Conservation (phyloP, 1,140 invertebrate species). For the Diuraphis noxia region DNA sequence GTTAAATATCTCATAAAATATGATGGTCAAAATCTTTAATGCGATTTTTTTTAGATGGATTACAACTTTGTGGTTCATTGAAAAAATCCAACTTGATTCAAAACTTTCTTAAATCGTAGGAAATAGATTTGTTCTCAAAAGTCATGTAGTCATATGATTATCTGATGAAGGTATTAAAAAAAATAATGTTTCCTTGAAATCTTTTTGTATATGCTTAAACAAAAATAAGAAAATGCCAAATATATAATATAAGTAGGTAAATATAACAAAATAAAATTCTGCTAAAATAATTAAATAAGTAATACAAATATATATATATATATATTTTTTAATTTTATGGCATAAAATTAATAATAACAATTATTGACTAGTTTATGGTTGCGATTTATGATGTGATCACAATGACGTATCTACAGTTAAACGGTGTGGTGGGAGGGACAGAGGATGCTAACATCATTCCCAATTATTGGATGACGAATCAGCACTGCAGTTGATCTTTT, state of each 20-base stretch:
- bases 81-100: background rate
- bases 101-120: background rate
- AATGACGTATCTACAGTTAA: background rate
- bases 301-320: background rate
- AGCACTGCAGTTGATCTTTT: constrained; percentile 45
- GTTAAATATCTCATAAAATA: no score
- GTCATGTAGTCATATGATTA: background rate
- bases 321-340: background rate
- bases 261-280: constrained; percentile 1
- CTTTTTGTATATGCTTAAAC: background rate
- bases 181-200: background rate
- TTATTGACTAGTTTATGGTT: background rate
- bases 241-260: background rate
- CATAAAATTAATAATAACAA: background rate
- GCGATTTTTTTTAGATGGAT: background rate
- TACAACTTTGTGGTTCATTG: background rate
- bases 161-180: no score
- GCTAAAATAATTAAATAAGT: background rate
- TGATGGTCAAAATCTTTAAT: background rate
- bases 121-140: background rate
- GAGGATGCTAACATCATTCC: constrained; percentile 10
- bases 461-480: constrained; percentile 37
- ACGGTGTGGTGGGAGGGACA: no score
- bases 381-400: background rate
- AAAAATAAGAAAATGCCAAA: background rate